A percentile compares a stretch with the other conserved stretches of the same genome.
phyloP scores from a whole-genome alignment of 1,140 invertebrate genomes.

The Pachypsylla venusta region DNA sequence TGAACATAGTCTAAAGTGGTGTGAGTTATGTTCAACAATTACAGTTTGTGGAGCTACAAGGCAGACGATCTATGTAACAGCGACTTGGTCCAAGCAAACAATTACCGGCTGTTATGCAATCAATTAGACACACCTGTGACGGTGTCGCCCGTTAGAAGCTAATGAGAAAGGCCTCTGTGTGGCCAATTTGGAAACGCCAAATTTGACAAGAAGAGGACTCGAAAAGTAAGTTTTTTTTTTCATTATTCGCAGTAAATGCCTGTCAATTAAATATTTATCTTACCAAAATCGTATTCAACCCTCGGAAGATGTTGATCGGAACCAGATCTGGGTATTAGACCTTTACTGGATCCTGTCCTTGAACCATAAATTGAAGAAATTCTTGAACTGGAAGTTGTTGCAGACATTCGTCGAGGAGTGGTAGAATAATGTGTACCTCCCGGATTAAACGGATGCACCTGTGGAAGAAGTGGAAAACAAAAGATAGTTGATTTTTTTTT shows the following conservation, averaged over 20 bases:
- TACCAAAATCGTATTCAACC: constrained; percentile 54
- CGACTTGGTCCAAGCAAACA: no score
- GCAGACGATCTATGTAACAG: no score
- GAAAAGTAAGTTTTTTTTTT: background rate
- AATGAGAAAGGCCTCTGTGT: no score
- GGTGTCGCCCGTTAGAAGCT: no score
- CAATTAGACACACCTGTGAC: no score
- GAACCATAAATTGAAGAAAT: constrained; percentile 33
- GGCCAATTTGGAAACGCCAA: background rate
- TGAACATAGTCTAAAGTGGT: no score
- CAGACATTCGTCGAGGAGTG: constrained; percentile 40
- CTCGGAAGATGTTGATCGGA: constrained; percentile 70
- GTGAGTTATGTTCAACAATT: no score
- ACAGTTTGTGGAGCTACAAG: no score
- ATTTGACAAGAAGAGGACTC: background rate
- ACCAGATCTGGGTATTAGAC: constrained; percentile 57
- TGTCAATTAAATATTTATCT: constrained; percentile 10
- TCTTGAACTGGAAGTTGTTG: constrained; percentile 32
- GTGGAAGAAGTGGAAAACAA: no score
- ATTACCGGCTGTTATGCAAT: no score
- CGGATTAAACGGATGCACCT: constrained; percentile 65
- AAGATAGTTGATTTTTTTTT: no score
- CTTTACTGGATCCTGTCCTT: background rate
- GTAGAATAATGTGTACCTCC: constrained; percentile 36
- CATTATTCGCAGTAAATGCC: no score